Evolutionary conservation across 1,140 invertebrate species (phyloP).

Genomic region (Drosophila kanapiae): DNA sequence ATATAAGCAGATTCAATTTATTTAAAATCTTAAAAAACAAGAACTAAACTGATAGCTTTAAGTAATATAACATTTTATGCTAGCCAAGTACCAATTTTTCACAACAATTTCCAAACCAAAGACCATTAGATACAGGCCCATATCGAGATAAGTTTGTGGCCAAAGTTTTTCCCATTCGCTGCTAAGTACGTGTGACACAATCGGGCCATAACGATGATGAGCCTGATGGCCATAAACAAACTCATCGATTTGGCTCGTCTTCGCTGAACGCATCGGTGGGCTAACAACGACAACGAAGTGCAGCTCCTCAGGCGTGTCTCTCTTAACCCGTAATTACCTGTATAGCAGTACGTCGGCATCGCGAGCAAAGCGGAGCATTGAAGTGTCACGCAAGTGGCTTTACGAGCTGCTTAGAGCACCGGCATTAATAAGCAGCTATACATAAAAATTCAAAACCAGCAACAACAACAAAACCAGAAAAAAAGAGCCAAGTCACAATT

Average conservation of each 20-base stretch:
- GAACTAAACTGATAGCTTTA: too few relatives aligned
- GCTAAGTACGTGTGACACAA: constrained; percentile 27
- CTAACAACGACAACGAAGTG: constrained; percentile 17
- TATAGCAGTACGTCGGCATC: constrained; percentile 25
- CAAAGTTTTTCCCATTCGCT: neutral
- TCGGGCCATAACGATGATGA: constrained; percentile 25
- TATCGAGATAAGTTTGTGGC: too few relatives aligned
- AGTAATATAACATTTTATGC: too few relatives aligned
- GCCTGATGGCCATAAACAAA: constrained; percentile 17
- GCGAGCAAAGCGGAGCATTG: constrained; percentile 45
- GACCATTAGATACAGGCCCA: too few relatives aligned
- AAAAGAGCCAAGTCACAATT: constrained; percentile 76
- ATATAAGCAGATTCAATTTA: too few relatives aligned
- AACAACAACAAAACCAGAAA: constrained; percentile 1
- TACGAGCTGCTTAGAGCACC: constrained; percentile 67
- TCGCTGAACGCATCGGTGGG: constrained; percentile 25
- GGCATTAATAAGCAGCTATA: constrained; percentile 66
- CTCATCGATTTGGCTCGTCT: constrained; percentile 47
- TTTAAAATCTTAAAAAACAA: too few relatives aligned
- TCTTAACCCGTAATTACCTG: constrained; percentile 57
- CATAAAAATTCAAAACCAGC: constrained; percentile 29
- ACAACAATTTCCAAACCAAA: too few relatives aligned
- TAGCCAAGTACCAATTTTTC: too few relatives aligned
- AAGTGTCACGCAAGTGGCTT: constrained; percentile 65
- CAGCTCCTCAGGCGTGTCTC: constrained; percentile 40